phyloP scores from a whole-genome alignment of 1,140 invertebrate genomes.

The Portunus trituberculatus region DNA sequence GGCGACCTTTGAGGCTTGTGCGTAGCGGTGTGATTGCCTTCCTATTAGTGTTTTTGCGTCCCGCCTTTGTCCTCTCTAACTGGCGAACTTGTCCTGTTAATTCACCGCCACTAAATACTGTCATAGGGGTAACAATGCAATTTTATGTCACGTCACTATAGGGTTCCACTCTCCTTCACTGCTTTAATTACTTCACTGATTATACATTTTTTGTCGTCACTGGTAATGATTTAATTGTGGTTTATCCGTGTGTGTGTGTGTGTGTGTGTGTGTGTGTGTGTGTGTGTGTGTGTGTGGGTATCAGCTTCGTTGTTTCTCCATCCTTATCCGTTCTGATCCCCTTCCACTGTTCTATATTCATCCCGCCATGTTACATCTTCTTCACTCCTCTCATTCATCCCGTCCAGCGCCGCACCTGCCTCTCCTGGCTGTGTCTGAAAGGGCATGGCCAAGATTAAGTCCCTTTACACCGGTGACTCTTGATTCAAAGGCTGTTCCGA shows the following conservation, averaged over 20 bases:
- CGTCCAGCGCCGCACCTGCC: too few species aligned
- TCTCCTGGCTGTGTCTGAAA: too few species aligned
- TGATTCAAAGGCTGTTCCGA: too few species aligned
- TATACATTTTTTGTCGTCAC: not conserved
- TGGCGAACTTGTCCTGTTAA: not conserved
- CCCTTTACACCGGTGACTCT: too few species aligned
- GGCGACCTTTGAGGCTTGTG: not conserved
- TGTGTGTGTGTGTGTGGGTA: too few species aligned
- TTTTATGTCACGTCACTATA: not conserved
- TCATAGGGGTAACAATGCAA: not conserved
- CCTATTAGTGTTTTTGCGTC: not conserved
- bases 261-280: not conserved
- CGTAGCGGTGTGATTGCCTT: not conserved
- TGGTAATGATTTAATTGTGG: not conserved
- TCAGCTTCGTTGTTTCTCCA: too few species aligned
- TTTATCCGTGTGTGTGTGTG: not conserved
- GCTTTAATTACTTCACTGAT: not conserved
- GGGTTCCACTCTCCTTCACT: not conserved
- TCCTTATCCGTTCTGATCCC: too few species aligned
- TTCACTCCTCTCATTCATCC: too few species aligned
- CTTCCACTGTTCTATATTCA: too few species aligned
- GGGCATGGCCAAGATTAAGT: too few species aligned
- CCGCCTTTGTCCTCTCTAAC: not conserved
- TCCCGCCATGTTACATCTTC: too few species aligned
- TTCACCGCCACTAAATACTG: not conserved